These are phyloP conservation scores for Lasius platythorax DNA, from an alignment of 2,888 invertebrate genomes.

Conservation along the genomic window DNA sequence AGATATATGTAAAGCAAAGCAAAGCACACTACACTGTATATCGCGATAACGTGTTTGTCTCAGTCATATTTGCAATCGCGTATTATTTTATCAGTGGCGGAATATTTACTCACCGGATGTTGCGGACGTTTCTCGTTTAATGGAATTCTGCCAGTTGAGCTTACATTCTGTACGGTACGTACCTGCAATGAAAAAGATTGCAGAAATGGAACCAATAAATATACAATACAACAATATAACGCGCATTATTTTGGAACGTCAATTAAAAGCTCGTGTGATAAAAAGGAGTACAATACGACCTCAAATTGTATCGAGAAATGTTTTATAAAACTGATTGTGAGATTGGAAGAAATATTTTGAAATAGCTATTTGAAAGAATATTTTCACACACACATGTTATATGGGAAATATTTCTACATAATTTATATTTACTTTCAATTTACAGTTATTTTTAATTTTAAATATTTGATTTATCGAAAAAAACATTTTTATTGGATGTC, in stretches of 20 bases:
- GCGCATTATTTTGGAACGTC: constrained; percentile 24
- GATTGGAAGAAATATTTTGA: not conserved
- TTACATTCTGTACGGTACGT: constrained; percentile 59
- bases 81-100: constrained; percentile 35
- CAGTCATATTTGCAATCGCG: constrained; percentile 2
- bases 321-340: not conserved
- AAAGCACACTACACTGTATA: not conserved
- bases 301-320: not conserved
- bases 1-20: not conserved
- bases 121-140: constrained; percentile 60
- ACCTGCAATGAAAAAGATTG: constrained; percentile 65
- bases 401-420: not conserved
- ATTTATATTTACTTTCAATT: not conserved
- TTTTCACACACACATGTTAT: not conserved
- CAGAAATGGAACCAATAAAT: constrained; percentile 30
- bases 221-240: constrained; percentile 18
- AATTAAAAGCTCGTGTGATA: constrained; percentile 15
- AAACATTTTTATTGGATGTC: not conserved
- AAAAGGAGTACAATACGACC: not conserved
- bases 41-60: constrained; percentile 10
- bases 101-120: constrained; percentile 68
- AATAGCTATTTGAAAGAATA: not conserved
- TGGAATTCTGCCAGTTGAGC: constrained; percentile 22
- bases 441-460: not conserved
- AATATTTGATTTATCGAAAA: not conserved